A percentile compares a stretch with the other conserved stretches of the same genome.
Evolutionary conservation across 2,113 vertebrate genomes (phyloP).

Genomic region (Erythrocebus patas): DNA sequence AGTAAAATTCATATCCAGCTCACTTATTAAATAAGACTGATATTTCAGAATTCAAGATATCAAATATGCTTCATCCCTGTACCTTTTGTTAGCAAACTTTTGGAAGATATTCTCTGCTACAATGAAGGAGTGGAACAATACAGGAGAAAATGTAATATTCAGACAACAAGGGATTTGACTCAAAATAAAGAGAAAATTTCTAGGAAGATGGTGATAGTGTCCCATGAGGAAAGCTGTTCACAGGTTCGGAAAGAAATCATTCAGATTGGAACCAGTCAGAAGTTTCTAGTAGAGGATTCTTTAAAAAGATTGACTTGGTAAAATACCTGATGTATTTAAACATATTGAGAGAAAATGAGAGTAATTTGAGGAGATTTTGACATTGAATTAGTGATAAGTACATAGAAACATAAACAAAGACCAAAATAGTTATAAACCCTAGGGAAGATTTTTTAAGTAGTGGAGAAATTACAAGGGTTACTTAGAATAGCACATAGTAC

Average conservation of each 20-base stretch:
- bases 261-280: neutral
- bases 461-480: neutral
- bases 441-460: no score
- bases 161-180: neutral
- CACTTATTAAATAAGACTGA: neutral
- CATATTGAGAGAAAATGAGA: neutral
- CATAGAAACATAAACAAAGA: neutral
- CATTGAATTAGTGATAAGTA: neutral
- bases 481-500: neutral
- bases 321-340: neutral
- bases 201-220: neutral
- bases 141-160: neutral
- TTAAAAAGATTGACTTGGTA: neutral
- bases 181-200: neutral
- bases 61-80: neutral
- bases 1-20: neutral
- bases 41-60: neutral
- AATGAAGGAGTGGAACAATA: neutral
- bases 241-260: neutral
- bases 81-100: neutral
- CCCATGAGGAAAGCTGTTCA: neutral
- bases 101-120: neutral
- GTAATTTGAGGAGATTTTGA: neutral
- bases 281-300: neutral
- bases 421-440: neutral